Base-by-base conservation (phyloP, 2,113 vertebrate genomes). In the Chascanopsetta lugubris region DNA sequence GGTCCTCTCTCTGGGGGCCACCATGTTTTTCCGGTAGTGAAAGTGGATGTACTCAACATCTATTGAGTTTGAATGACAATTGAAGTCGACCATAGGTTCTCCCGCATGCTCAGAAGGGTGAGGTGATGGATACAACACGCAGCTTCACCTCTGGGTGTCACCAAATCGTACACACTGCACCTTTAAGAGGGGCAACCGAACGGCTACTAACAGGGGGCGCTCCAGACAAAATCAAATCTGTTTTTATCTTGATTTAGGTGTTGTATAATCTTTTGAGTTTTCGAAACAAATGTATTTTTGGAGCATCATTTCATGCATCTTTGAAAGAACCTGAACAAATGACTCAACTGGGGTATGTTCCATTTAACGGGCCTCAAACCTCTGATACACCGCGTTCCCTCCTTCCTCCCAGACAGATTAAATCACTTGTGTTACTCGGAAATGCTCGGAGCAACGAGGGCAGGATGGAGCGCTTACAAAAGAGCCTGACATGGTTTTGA, bases 351-450 rank as follows among this genome's bases (percentile, higher is more conserved):
- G 58, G 45, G 57, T 10, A 20, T 40, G 45, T 56, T 62, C 40
- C 49, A 40, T 64, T 69, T 61, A 51, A 68, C 65, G 58, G 48
- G 60, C 58, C 61, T 40, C 66, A 34, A 47, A 53, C 58, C 34
- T 61, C 46, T 53, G 7, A 68, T 79, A 38, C 79, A 61, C 59
- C 40, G 69, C 32, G 75, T 75, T 83, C 74, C 45, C 74, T 74
- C 70, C 73, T 76, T 84, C 82, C 85, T 76, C 73, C 82, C 82
- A 80, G 68, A 77, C 79, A 88, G 85, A 88, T 85, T 82, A 82
- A 85, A 87, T 87, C 82, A 87, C 78, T 88, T 80, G 77, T 79
- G 79, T 83, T 87, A 86, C 75, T 87, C 80, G 74, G 78, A 89
- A 86, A 77, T 65, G 86, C 83, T 86, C 66, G 71, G 26, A 83